phyloP scores from a whole-genome alignment of 2,888 invertebrate genomes.

The Gnatocerus cornutus region DNA sequence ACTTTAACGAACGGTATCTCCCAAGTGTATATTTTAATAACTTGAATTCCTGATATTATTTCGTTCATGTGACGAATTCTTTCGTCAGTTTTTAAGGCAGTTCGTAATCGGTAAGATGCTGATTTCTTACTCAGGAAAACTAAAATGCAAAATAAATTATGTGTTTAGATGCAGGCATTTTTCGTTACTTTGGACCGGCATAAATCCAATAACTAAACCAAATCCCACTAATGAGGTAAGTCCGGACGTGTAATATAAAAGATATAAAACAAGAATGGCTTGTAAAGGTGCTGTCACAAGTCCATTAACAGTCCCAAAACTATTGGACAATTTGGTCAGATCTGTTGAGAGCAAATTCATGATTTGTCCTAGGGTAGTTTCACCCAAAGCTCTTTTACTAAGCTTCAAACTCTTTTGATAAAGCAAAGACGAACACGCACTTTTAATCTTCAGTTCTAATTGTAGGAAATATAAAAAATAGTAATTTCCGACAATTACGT shows the following conservation, averaged over 20 bases:
- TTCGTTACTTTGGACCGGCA: neutral
- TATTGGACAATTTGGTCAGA: slow-evolving; percentile 78
- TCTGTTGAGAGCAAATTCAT: slow-evolving; percentile 81
- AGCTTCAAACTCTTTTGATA: slow-evolving; percentile 75
- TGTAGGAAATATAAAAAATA: slow-evolving; percentile 69
- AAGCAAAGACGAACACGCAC: slow-evolving; percentile 80
- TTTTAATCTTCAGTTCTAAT: slow-evolving; percentile 79
- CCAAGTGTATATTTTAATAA: slow-evolving; percentile 98
- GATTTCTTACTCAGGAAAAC: neutral
- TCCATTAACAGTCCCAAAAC: neutral
- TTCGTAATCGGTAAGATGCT: slow-evolving; percentile 57
- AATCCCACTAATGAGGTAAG: slow-evolving; percentile 68
- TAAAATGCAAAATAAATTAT: neutral
- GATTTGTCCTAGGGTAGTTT: slow-evolving; percentile 80
- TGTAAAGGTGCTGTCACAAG: slow-evolving; percentile 80
- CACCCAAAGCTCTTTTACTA: slow-evolving; percentile 85
- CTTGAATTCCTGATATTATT: slow-evolving; percentile 89
- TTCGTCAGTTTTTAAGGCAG: slow-evolving; percentile 87
- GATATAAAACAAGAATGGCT: slow-evolving; percentile 78
- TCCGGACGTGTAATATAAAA: slow-evolving; percentile 76
- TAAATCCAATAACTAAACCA: neutral
- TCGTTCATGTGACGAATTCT: slow-evolving; percentile 92
- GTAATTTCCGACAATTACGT: neutral
- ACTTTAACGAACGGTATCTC: slow-evolving; percentile 76
- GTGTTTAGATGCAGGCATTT: too few relatives aligned